Evolutionary conservation across 2,888 invertebrate species (phyloP).

Genomic region (Orthonychiurus folsomi): DNA sequence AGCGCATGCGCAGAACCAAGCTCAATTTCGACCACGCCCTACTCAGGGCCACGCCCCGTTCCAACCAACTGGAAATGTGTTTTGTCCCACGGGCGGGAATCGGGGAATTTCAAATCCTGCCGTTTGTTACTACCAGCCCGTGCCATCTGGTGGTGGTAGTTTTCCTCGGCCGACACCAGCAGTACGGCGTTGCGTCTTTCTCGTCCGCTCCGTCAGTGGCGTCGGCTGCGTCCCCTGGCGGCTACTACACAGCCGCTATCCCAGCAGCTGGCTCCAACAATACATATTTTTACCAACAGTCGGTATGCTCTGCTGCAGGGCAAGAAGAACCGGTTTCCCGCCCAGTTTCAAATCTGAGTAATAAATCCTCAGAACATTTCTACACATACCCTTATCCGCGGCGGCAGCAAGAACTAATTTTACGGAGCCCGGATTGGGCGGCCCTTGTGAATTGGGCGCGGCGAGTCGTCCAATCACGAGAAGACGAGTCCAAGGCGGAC

Average conservation of each 20-base stretch:
- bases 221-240: no score
- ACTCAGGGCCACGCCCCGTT: no score
- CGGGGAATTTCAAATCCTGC: no score
- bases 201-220: no score
- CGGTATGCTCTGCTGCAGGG: background rate
- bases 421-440: constrained; percentile 39
- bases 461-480: constrained; percentile 38
- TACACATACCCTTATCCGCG: constrained; percentile 39
- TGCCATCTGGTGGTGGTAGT: no score
- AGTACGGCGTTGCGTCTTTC: no score
- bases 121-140: no score
- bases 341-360: constrained; percentile 39
- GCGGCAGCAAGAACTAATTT: constrained; percentile 36
- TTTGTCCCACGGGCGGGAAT: no score
- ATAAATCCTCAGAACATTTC: constrained; percentile 40
- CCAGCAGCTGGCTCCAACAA: constrained; percentile 12
- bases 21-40: no score
- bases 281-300: constrained; percentile 10
- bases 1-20: no score
- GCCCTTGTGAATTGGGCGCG: constrained; percentile 39
- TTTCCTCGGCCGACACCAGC: no score
- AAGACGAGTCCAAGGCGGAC: constrained; percentile 35
- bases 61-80: no score
- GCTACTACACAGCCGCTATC: constrained; percentile 11
- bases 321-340: constrained; percentile 39